Percentiles rank a stretch among this genome's conserved stretches.
Evolutionary conservation across 2,888 invertebrate species (phyloP).

Genomic region (Halictus ligatus): DNA sequence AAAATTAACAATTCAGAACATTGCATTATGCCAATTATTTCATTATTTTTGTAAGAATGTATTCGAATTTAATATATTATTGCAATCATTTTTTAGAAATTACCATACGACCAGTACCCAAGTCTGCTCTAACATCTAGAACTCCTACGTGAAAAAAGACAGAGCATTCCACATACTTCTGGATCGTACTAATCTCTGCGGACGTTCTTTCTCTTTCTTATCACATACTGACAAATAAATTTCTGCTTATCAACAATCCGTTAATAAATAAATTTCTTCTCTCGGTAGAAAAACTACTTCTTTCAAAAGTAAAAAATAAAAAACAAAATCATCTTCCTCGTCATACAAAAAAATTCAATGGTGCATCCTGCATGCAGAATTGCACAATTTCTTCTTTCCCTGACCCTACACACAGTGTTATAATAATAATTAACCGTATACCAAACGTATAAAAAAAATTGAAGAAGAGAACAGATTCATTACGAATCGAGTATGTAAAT

Average conservation of each 20-base stretch:
- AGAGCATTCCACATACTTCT: neutral
- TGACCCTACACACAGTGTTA: neutral
- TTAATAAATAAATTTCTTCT: slow-evolving; percentile 12
- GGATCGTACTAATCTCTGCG: neutral
- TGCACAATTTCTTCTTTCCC: neutral
- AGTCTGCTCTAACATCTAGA: neutral
- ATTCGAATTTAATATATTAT: neutral
- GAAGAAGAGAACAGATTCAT: neutral
- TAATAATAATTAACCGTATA: neutral
- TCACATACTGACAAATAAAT: slow-evolving; percentile 7
- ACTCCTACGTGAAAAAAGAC: neutral
- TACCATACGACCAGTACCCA: neutral
- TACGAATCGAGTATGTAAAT: slow-evolving; percentile 7
- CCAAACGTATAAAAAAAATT: neutral
- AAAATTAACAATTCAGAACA: neutral
- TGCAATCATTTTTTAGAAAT: neutral
- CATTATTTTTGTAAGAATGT: neutral
- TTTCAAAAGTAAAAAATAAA: neutral
- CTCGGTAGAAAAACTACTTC: slow-evolving; percentile 1
- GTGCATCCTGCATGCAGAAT: neutral
- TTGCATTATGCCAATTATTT: neutral
- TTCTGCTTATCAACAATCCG: slow-evolving; percentile 13
- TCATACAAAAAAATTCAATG: neutral
- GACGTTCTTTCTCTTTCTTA: neutral
- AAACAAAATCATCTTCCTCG: neutral